Conservation (phyloP, 1,140 invertebrate species). For the Trichoplusia ni region DNA sequence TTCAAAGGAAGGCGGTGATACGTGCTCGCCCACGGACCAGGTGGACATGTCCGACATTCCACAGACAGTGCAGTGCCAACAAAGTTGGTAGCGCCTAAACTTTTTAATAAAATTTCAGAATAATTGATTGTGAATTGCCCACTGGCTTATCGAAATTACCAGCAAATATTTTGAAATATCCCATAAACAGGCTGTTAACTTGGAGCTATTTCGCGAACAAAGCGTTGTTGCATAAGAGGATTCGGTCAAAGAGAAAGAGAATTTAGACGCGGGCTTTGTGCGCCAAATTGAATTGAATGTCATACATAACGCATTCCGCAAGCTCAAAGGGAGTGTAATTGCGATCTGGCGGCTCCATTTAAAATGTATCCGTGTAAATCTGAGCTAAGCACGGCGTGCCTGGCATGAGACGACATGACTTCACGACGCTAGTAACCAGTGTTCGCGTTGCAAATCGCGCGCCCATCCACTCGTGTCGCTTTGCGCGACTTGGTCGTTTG, state of each 20-base stretch:
- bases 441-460: conserved; percentile 64
- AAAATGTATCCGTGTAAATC: conserved; percentile 77
- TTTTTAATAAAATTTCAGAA: background rate
- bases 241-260: conserved; percentile 75
- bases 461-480: conserved; percentile 69
- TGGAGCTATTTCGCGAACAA: conserved; percentile 61
- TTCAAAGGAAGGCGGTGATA: conserved; percentile 49
- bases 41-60: conserved; percentile 59
- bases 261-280: conserved; percentile 74
- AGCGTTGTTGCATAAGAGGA: conserved; percentile 69
- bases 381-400: conserved; percentile 50
- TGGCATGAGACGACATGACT: conserved; percentile 41
- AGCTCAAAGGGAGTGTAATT: conserved; percentile 78
- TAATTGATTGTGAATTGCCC: background rate
- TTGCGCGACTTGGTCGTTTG: conserved; percentile 72
- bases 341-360: conserved; percentile 75
- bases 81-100: conserved; percentile 38
- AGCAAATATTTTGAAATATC: conserved; percentile 13
- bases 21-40: conserved; percentile 59
- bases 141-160: background rate
- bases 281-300: conserved; percentile 77
- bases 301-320: conserved; percentile 74
- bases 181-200: conserved; percentile 21
- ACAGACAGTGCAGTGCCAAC: conserved; percentile 55
- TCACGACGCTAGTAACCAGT: conserved; percentile 44